Evolutionary conservation across 1,140 invertebrate genomes (phyloP).

Genomic region (Temnothorax curvispinosus): DNA sequence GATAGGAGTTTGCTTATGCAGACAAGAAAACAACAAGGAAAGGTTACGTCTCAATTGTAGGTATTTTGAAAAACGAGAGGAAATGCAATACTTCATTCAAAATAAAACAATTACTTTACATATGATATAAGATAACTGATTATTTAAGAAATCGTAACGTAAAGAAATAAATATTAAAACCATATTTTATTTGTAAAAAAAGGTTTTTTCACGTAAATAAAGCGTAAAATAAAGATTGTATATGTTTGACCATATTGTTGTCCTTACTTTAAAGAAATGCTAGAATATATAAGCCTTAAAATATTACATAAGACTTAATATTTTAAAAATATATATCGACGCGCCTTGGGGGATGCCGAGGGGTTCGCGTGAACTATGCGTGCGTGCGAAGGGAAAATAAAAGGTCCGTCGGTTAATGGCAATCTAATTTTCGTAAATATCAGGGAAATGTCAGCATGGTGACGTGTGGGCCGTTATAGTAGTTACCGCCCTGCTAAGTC

Average conservation of each 20-base stretch:
- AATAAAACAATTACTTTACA: neutral
- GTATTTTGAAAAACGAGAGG: neutral
- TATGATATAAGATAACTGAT: neutral
- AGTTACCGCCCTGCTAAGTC: slow-evolving; percentile 24
- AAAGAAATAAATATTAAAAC: neutral
- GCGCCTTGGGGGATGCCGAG: neutral
- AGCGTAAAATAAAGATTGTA: neutral
- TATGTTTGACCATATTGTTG: neutral
- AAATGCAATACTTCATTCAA: neutral
- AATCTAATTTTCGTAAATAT: slow-evolving; percentile 62
- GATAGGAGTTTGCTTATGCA: slow-evolving; percentile 28
- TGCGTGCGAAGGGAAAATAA: slow-evolving; percentile 42
- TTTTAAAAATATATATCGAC: slow-evolving; percentile 17
- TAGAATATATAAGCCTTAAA: neutral
- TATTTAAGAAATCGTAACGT: neutral
- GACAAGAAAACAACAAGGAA: neutral
- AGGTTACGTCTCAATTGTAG: neutral
- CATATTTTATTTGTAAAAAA: neutral
- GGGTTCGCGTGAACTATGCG: slow-evolving; percentile 37
- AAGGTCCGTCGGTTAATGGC: slow-evolving; percentile 39
- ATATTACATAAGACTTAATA: slow-evolving; percentile 24
- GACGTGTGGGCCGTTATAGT: slow-evolving; percentile 23
- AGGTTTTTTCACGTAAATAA: neutral
- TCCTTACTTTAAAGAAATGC: neutral
- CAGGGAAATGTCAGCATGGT: slow-evolving; percentile 47